Base-by-base conservation (phyloP, 2,113 vertebrate genomes). In the Furnarius figulus region DNA sequence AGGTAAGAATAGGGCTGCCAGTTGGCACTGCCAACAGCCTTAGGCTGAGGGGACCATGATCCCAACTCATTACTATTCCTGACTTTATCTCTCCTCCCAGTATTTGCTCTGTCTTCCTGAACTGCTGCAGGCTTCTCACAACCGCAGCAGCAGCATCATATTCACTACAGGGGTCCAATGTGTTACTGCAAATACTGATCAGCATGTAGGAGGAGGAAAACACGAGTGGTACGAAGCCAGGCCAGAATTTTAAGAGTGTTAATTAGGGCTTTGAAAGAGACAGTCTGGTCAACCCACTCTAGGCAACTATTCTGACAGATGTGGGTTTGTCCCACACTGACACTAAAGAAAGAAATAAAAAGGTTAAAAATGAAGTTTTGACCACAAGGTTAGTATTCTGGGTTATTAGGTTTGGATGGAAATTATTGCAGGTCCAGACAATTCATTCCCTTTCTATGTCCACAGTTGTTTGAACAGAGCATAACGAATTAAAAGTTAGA, bases 261-360 rank as follows among this genome's bases (percentile, higher is more conserved):
- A 95, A 95, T 94, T 89, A 94, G 30, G 42, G 49, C 46, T 90
- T 96, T 83, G 63, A 71, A 95, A 96, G 35, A 95, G 74, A 65
- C 47, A 82, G 91, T 90, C 79, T 94, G 66, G 89, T 95, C 73
- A 94, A 82, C 49, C 3, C 3, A 75, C 52, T 76, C 35, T 13
- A 59, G 72, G 68, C 58, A 93, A 28, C 39, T 74, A 19, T 71
- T 80, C 78, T 78, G 55, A 87, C 65, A 90, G 85, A 77, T 68
- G 95, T 83, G 88, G 70, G 66, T 85, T 96, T 87, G 49, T 82
- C 70, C 56, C 74, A 85, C 62, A 90, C 31, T 46, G 72, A 67
- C 76, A 86, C 44, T 63, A 80, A 84, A 73, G 14, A 74, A 86
- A 74, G 65, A 61, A 81, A 62, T 84, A 37, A 75, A 90, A 95